These are phyloP conservation scores for Drosophila longiperda DNA, from an alignment of 2,888 invertebrate species.

Conservation along the genomic window DNA sequence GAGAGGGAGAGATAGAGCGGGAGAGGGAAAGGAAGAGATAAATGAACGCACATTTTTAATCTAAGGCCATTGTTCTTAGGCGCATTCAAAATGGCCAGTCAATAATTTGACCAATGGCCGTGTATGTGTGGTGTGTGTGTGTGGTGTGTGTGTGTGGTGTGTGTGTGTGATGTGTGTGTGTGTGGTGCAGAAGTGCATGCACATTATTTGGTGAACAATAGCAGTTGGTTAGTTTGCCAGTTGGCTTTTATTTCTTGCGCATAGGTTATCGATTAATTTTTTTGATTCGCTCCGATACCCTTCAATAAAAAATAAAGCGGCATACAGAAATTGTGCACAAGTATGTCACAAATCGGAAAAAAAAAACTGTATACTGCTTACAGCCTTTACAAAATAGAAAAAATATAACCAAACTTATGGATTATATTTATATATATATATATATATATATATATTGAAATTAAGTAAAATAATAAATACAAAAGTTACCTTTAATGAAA, in stretches of 20 bases:
- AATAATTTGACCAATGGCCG: conserved; percentile 40
- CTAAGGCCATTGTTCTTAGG: conserved; percentile 77
- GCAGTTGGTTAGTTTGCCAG: conserved; percentile 74
- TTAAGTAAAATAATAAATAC: not conserved
- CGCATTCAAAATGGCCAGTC: conserved; percentile 37
- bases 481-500: too few species aligned
- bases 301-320: not conserved
- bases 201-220: conserved; percentile 68
- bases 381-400: not conserved
- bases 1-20: not conserved
- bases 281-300: not conserved
- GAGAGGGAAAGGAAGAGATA: conserved; percentile 18
- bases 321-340: not conserved
- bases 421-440: too few species aligned
- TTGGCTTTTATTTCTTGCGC: conserved; percentile 6
- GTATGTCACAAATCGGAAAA: not conserved
- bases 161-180: not conserved
- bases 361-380: not conserved
- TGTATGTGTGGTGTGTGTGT: not conserved
- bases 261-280: conserved; percentile 8
- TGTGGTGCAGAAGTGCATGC: conserved; percentile 41
- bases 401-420: not conserved
- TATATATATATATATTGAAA: too few species aligned
- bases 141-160: not conserved
- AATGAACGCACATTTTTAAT: conserved; percentile 63